A percentile compares a stretch with the other conserved stretches of the same genome.
These are phyloP conservation scores for Tanytarsus gracilentus DNA, from an alignment of 2,888 invertebrate species.

Conservation along the genomic window DNA sequence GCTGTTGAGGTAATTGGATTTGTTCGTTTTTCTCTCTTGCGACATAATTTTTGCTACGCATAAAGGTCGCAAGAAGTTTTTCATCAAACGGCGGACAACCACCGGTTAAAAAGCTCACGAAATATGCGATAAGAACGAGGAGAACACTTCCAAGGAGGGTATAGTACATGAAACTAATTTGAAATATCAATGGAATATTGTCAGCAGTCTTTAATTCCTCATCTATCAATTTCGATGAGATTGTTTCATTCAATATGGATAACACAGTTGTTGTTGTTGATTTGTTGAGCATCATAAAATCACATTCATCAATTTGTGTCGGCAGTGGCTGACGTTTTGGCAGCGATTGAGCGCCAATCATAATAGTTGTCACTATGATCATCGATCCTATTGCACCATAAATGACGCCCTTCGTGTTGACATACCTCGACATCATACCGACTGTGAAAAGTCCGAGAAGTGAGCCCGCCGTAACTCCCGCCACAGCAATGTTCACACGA, in stretches of 20 bases:
- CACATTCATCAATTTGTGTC: constrained; percentile 31
- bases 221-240: no score
- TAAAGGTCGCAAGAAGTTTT: constrained; percentile 30
- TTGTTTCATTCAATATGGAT: no score
- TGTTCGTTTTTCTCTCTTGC: not conserved
- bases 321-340: constrained; percentile 35
- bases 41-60: constrained; percentile 24
- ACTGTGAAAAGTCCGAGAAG: constrained; percentile 57
- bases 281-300: not conserved
- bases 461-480: constrained; percentile 58
- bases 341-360: constrained; percentile 48
- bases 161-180: constrained; percentile 61
- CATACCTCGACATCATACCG: constrained; percentile 58
- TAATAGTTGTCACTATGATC: constrained; percentile 46
- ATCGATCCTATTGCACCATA: constrained; percentile 47
- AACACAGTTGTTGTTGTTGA: not conserved
- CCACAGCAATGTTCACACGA: constrained; percentile 53
- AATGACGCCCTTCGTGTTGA: constrained; percentile 50
- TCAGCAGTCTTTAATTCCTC: constrained; percentile 26
- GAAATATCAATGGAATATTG: constrained; percentile 40
- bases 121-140: constrained; percentile 51
- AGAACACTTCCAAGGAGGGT: constrained; percentile 53
- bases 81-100: constrained; percentile 31
- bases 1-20: no score
- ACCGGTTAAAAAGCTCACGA: constrained; percentile 52